Base-by-base conservation (phyloP, 2,888 invertebrate species). In the Dascillus cervinus region DNA sequence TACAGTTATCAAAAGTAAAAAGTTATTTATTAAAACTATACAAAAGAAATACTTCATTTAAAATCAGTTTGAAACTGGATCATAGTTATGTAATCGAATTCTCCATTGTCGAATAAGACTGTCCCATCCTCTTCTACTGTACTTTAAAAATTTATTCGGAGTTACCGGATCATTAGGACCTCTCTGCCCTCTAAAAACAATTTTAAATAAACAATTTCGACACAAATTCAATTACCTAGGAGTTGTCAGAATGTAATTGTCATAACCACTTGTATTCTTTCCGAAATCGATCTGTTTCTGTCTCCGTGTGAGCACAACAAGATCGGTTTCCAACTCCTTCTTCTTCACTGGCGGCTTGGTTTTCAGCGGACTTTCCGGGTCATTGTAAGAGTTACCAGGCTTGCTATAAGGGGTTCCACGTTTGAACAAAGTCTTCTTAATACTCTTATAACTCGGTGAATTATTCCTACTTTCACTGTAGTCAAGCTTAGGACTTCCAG, bases 201-300 rank as follows among this genome's bases (percentile, higher is more conserved):
- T 21, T 22, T 17, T n/a, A 13, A n/a, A 19, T 11, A n/a, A 28
- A 10, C 19, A 19, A 19, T 19, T 19, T 19, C 19, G n/a, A n/a
- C 6, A 19, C 19, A 6, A 19, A 19, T 19, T n/a, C n/a, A n/a
- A n/a, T 70, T 69, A 88, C 85, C 71, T 73, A 21, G 86, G 82
- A 22, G 91, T 74, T 49, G 67, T 49, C 46, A 71, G 67, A 5
- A 70, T 54, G 49, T 89, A 94, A 62, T 79, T 77, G 46, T 82
- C 78, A 60, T 94, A 94, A 21, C 87, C 88, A 43, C 81, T 65
- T 13, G 94, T 94, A 55, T 90, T 91, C 66, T 92, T 94, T 6
- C 95, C 95, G 67, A 88, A 95, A 62, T 92, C 90, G 52, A 95
- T 85, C 66, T 92, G 91, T 64, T 94, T 94, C 56, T 92, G 90